Base-by-base conservation (phyloP, 1,140 invertebrate species). In the Apis mellifera region DNA sequence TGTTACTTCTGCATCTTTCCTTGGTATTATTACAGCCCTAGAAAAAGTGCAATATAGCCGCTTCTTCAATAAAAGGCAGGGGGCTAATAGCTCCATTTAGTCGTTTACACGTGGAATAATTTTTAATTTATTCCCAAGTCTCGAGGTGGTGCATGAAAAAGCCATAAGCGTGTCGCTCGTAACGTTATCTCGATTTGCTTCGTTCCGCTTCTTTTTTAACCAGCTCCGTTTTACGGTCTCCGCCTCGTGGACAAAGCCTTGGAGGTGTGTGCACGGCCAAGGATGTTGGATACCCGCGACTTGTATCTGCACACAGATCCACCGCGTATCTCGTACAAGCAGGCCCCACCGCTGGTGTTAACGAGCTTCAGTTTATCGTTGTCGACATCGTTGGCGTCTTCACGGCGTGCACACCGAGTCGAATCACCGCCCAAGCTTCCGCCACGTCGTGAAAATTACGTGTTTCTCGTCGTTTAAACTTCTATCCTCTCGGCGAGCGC, bases 281-380 rank as follows among this genome's bases (percentile, higher is more conserved):
- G 54, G 64, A 74, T 15, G 55, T 64, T 71, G 62, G 74, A 19
- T 17, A 32, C 52, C 26, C 42, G 57, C 55, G 79, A 64, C 52
- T 62, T 66, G 81, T 87, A 78, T 86, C 19, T 11, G 9, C 32
- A 83, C 73, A 82, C 82, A 82, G 69, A 78, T 65, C 71, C 75
- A 78, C 64, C 23, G 70, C 86, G 82, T 87, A 84, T 87, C 86
- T 87, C 74, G 70, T 59, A 72, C 69, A 65, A 79, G 76, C 85
- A 87, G 77, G 68, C 72, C 72, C 65, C 59, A 75, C 55, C 60
- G 84, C 86, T 87, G 82, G 74, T 77, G 85, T 87, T 87, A 87
- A 87, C 85, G 86, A 87, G 86, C 84, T 81, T 78, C 78, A 78
- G 85, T 87, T 87, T 87, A 87, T 87, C 86, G 86, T 62, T 70